These are phyloP conservation scores for Epizoanthus ramosus DNA, from an alignment of 92 coral and sea anemone species.

Conservation along the genomic window DNA sequence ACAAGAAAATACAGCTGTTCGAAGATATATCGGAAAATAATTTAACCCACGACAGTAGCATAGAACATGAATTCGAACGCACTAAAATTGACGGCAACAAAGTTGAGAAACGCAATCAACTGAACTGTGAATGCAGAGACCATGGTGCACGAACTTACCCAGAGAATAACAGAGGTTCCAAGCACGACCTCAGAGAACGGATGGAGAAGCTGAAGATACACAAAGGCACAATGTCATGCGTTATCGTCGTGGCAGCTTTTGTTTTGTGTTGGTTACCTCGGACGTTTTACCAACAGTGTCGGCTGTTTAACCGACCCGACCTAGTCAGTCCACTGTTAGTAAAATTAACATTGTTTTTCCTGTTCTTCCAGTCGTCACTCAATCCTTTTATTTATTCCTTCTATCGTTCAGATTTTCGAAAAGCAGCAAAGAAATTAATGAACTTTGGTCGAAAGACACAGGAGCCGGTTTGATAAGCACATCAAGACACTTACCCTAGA, in stretches of 20 bases:
- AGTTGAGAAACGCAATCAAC: not conserved
- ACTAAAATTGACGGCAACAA: not conserved
- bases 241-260: conserved; percentile 61
- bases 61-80: no score
- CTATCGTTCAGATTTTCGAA: conserved; percentile 62
- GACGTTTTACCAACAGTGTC: conserved; percentile 55
- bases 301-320: conserved; percentile 55
- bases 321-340: conserved; percentile 55
- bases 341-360: conserved; percentile 55
- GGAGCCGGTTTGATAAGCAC: no score
- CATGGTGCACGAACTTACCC: not conserved
- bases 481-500: no score
- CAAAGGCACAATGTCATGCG: conserved; percentile 74
- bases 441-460: not conserved
- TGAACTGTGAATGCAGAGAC: not conserved
- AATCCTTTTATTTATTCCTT: conserved; percentile 72
- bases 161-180: not conserved
- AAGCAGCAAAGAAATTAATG: conserved; percentile 41
- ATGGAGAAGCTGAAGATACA: conserved; percentile 35
- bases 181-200: not conserved
- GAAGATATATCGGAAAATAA: no score
- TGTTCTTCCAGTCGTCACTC: conserved; percentile 63
- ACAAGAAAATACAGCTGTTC: no score
- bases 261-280: conserved; percentile 73
- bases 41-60: no score